Evolutionary conservation across 2,888 invertebrate genomes (phyloP), one percentile per base, ranked within the genome.

Genomic region (Oligia latruncula): DNA sequence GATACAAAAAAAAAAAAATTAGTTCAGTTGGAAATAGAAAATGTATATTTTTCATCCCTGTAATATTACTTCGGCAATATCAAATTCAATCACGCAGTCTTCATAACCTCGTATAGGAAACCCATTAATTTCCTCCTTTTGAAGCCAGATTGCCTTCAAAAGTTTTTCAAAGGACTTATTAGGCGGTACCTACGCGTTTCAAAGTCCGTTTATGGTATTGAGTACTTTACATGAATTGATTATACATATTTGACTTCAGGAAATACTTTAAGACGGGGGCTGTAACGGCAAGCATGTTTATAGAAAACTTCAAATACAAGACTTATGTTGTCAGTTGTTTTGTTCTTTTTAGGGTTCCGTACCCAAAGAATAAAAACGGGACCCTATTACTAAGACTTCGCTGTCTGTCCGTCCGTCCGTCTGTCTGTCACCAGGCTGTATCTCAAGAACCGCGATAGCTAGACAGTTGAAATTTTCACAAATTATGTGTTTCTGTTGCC

Each of bases 81-180:
- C 15, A 40, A 83, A 68, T 40, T 62, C 35, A 77, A 77, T 68
- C 67, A 77, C 49, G 40, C 17, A 49, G 35, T 78, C 83, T 83
- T 62, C 29, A 68, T 40, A 46, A 83, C 62, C 23, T 77, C 55
- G 23, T 35, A 49, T 81, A 55, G 5, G 40, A 17, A 83, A 58
- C 23, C 55, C 60, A 55, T 83, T 80, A 4, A 77, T 80, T 80
- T 62, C 23, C 77, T 62, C 0, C 60, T 67, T 68, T 83, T 77
- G 62, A 77, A n/a, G 62, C 40, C 49, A 40, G 46, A 58, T 68
- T 64, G 58, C 55, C 58, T 70, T 65, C n/a, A 83, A 20, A 78
- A 49, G n/a, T 43, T 64, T 62, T 49, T 78, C 62, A 64, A 81
- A 68, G 49, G 29, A n/a, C 23, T 62, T 83, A 78, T 83, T 83